These are phyloP conservation scores for Thereva nobilitata DNA, from an alignment of 2,888 invertebrate species.

Conservation along the genomic window DNA sequence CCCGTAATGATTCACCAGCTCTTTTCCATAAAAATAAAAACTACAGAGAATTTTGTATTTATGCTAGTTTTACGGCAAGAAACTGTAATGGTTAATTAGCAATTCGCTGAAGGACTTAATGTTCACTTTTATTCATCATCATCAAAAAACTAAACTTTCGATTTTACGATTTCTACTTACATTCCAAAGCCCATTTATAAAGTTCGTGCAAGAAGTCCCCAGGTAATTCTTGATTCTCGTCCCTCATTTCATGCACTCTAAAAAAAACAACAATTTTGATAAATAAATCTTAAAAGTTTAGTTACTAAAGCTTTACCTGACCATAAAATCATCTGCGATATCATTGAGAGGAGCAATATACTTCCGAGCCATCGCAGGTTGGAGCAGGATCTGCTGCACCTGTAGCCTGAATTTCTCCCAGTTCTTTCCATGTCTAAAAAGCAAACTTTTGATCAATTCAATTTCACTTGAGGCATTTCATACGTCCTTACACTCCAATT, in stretches of 20 bases:
- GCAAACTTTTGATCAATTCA: constrained; percentile 18
- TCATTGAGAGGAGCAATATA: constrained; percentile 74
- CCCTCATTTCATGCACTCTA: constrained; percentile 68
- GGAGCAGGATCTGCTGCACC: constrained; percentile 81
- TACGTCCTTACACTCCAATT: constrained; percentile 71
- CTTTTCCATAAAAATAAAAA: too few relatives aligned
- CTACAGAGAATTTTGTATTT: too few relatives aligned
- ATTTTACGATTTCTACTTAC: constrained; percentile 62
- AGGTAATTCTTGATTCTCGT: constrained; percentile 72
- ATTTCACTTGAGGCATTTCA: constrained; percentile 21
- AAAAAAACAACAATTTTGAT: background rate
- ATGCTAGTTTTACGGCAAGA: too few relatives aligned
- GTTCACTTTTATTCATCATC: too few relatives aligned
- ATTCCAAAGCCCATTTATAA: constrained; percentile 92
- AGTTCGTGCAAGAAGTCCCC: constrained; percentile 84
- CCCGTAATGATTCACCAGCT: too few relatives aligned
- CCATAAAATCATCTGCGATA: constrained; percentile 77
- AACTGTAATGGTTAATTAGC: too few relatives aligned
- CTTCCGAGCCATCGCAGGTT: constrained; percentile 76
- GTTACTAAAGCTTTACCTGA: constrained; percentile 59
- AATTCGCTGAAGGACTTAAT: too few relatives aligned
- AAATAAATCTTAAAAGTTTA: background rate
- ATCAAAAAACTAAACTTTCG: too few relatives aligned
- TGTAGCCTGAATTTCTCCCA: constrained; percentile 85
- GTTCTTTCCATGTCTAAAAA: constrained; percentile 76